A percentile compares a stretch with the other conserved stretches of the same genome.
phyloP scores from a whole-genome alignment of 2,113 vertebrate genomes.

The Thymallus thymallus region DNA sequence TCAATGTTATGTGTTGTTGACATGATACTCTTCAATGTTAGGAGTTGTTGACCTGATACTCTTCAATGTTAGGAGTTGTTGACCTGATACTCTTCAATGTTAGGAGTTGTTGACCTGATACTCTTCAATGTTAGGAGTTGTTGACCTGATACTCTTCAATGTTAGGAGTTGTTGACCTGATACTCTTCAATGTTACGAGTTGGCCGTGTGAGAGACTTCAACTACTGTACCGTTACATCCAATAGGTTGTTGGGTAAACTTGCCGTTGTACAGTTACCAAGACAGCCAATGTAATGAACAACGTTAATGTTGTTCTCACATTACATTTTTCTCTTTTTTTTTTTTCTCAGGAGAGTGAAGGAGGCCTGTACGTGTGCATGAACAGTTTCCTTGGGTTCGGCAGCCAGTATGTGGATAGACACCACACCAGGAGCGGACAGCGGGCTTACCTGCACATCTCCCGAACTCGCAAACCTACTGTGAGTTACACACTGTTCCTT shows the following conservation, averaged over 20 bases:
- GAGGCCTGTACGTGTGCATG: constrained; percentile 96
- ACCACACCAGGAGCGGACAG: constrained; percentile 88
- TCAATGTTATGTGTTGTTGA: neutral
- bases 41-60: neutral
- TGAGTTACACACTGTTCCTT: constrained; percentile 23
- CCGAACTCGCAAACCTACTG: constrained; percentile 85
- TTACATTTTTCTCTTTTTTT: neutral
- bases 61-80: neutral
- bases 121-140: neutral
- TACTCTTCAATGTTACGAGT: neutral
- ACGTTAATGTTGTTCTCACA: neutral
- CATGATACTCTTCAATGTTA: too few relatives aligned
- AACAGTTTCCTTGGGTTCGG: constrained; percentile 96
- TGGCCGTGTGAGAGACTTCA: too few relatives aligned
- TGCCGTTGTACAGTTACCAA: too few relatives aligned
- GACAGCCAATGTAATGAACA: too few relatives aligned
- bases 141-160: neutral
- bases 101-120: neutral
- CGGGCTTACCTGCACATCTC: constrained; percentile 92
- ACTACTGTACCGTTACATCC: neutral
- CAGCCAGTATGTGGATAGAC: constrained; percentile 88
- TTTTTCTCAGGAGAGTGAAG: constrained; percentile 85
- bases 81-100: too few relatives aligned
- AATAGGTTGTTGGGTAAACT: too few relatives aligned
- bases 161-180: neutral